Evolutionary conservation across 2,888 invertebrate genomes (phyloP), one percentile per base, ranked within the genome.

Genomic region (Cosmia trapezina): DNA sequence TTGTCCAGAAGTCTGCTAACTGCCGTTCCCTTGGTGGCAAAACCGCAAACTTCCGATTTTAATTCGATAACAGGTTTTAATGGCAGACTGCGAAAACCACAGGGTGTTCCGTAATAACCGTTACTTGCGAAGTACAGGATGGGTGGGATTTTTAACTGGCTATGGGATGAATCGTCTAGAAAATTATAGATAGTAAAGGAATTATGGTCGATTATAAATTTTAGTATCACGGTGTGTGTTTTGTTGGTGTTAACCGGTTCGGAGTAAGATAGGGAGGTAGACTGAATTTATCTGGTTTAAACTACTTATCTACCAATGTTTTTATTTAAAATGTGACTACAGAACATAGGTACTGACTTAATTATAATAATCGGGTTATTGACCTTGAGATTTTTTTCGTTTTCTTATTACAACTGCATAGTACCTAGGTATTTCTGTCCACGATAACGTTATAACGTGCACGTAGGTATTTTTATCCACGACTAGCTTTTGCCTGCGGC

Each of bases 41-140:
- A 78, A 80, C 86, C 83, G 77, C 87, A 81, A 85, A 77, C 81
- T 86, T 83, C 87, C 84, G 85, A 81, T 86, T 85, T 80, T 78
- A 83, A 84, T 87, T 81, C 76, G 78, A 77, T 83, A 81, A 73
- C 83, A 74, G 81, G 83, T 80, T 83, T 84, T 78, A 83, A 84
- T 83, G 80, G 78, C 62, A 57, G 76, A 66, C 78, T 80, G 74
- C 77, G 65, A 83, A 83, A 83, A 77, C 87, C 84, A 76, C 87
- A 86, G 81, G 70, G 54, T 81, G 69, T 86, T 85, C 79, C 67
- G 74, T 80, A 79, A 84, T 83, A 59, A 76, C 70, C 64, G 54
- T 80, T 78, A 83, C 79, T 81, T 83, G 67, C 62, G 4, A 61
- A 74, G 78, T 76, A 80, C 81, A 68, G 49, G 47, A 64, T 81